Evolutionary conservation across 2,113 vertebrate genomes (phyloP).

Genomic region (Athene noctua): DNA sequence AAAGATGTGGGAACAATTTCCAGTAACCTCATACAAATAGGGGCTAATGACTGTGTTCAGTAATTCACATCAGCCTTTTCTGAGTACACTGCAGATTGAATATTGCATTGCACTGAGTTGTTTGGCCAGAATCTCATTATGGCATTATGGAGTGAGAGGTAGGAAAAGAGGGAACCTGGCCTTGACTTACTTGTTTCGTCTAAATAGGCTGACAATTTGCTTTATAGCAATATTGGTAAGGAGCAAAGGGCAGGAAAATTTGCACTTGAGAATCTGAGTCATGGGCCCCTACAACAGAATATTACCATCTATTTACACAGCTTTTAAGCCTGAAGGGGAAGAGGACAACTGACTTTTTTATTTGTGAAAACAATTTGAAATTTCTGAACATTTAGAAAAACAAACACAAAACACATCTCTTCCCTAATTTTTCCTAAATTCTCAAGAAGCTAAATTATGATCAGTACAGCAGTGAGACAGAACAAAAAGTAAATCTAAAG

Average conservation of each 20-base stretch:
- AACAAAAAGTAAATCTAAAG: neutral
- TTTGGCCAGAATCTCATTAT: conserved; percentile 20
- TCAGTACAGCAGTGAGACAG: neutral
- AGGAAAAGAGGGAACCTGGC: conserved; percentile 18
- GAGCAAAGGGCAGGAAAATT: conserved; percentile 6
- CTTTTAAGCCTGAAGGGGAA: neutral
- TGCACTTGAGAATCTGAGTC: conserved; percentile 22
- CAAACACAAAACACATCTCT: neutral
- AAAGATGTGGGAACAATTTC: neutral
- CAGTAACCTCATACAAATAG: neutral
- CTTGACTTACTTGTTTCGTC: neutral
- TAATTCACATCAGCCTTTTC: neutral
- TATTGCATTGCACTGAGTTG: neutral
- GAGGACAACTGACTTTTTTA: neutral
- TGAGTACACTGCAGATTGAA: neutral
- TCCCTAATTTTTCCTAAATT: neutral
- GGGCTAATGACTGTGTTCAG: neutral
- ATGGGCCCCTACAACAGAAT: neutral
- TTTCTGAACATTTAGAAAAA: neutral
- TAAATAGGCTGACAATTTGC: neutral
- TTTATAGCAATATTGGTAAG: neutral
- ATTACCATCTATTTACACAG: neutral
- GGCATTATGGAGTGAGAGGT: neutral
- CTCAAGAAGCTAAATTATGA: neutral
- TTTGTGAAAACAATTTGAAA: neutral